phyloP scores from a whole-genome alignment of 1,140 invertebrate genomes.

The Megalopta genalis region DNA sequence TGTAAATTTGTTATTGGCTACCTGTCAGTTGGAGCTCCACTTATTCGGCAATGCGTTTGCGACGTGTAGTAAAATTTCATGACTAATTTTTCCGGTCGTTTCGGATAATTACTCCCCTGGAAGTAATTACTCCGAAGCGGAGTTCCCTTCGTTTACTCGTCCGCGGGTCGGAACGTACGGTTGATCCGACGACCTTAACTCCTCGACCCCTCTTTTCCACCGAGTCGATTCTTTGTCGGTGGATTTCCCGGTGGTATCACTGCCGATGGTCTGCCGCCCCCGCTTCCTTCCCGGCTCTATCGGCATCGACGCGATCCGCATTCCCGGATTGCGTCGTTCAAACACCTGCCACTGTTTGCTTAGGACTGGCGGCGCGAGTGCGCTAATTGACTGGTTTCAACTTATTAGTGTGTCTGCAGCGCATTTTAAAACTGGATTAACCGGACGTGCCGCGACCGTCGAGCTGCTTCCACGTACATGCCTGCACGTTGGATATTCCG shows the following conservation, averaged over 20 bases:
- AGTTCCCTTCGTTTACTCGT: not conserved
- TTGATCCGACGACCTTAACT: conserved; percentile 28
- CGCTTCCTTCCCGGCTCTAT: not conserved
- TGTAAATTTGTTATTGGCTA: too few relatives aligned
- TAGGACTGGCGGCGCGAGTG: conserved; percentile 66
- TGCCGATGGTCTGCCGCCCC: conserved; percentile 14
- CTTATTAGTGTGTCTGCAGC: conserved; percentile 73
- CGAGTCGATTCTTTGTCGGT: conserved; percentile 15
- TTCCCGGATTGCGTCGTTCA: conserved; percentile 62
- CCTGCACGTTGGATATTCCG: too few relatives aligned
- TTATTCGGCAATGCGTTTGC: not conserved
- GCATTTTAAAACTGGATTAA: conserved; percentile 71
- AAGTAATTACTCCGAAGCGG: conserved; percentile 1
- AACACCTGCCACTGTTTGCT: conserved; percentile 76
- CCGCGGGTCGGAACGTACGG: not conserved
- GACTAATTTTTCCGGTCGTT: not conserved
- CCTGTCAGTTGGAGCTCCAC: too few relatives aligned
- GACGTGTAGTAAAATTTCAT: not conserved
- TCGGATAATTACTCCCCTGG: not conserved
- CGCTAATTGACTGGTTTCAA: conserved; percentile 76
- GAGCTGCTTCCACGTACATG: not conserved
- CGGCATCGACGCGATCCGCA: conserved; percentile 42
- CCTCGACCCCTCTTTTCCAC: not conserved
- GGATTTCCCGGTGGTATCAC: not conserved
- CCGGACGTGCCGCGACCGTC: conserved; percentile 10